Base-by-base conservation (phyloP, 2,888 invertebrate genomes). In the Eupithecia exiguata region DNA sequence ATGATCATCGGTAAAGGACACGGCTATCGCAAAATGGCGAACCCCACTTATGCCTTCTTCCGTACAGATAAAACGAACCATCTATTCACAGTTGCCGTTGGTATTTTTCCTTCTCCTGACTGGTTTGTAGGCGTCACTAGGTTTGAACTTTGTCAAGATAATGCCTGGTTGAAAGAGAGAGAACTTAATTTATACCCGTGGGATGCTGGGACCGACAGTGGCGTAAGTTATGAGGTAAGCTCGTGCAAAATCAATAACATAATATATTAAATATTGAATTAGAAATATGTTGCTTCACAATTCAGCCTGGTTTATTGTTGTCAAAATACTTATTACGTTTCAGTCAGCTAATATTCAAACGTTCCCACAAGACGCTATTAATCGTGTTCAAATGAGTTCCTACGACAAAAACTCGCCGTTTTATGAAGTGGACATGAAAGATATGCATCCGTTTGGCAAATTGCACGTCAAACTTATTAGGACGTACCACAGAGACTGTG, bases 181-280 rank as follows among this genome's bases (percentile, higher is more conserved):
- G 96, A 96, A 69, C 95, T 99, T 40, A 97, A 99, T 90, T 94
- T 99, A 25, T 98, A 96, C 87, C 99, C 99, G 0, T 99, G 98
- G 95, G 99, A 99, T 91, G 99, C 99, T 58, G 99, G 99, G 1
- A 99, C 99, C 2, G 99, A 99, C 84, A 96, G 96, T 84, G 99
- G 99, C 1, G 96, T 98, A 7, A 97, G 97, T 3, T 99, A 99
- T 86, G 97, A 97, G 96, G 97, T 78, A 63, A 72, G 58, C 4
- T 21, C 4, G n/a, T n/a, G n/a, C 3, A 49, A 7, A 7, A n/a
- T 49, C 21, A 53, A 21, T 10, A 53, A 9, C 49, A n/a, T 10
- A 53, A 9, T n/a, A n/a, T 49, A 18, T 16, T 9, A n/a, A 46
- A 46, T 46, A 46, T 18, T n/a, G 46, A 46, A 46, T 18, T n/a